Base-by-base conservation (phyloP, 2,797 vertebrate genomes). In the Knipowitschia caucasica region DNA sequence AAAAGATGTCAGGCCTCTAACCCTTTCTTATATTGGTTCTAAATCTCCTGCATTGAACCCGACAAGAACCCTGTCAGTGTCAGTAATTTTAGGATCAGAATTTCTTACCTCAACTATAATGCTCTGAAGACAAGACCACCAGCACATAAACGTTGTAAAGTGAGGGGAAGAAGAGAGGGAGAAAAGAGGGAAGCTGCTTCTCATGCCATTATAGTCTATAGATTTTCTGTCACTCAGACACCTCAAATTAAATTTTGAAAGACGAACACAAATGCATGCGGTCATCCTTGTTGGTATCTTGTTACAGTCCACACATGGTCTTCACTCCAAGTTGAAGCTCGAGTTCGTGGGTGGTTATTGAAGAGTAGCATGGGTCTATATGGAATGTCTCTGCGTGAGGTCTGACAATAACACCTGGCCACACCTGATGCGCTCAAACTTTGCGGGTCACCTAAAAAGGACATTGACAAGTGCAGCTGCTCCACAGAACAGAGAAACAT, bases 371-470 rank as follows among this genome's bases (percentile, higher is more conserved):
- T 20, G 42, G 33, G 52, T 53, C 40, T 59, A 52, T 58, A 79
- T 50, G 81, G 87, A 89, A 91, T 88, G 73, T 84, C 61, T 43
- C 65, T 62, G 80, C 39, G 62, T 80, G 82, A 43, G 59, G 74
- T 78, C 78, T 18, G 49, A 59, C 65, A 61, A 58, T 72, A 81
- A 83, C 82, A 83, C 78, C 81, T 80, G 82, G 73, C 64, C 78
- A 81, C 78, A 88, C 85, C 80, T 84, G 77, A 64, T 59, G 64
- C 40, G 24, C 59, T 55, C 69, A 40, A 34, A 44, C 33, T 53
- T 52, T 56, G 52, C 18, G 5, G 75, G 66, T 69, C 72, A 69
- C 71, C 66, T 53, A 77, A 59, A 53, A 70, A 57, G 39, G 7
- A 24, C 52, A 61, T 9, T 51, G 67, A 73, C 73, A 67, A 67